Conservation (phyloP, 2,797 vertebrate genomes). For the Malacoctenus gilli region DNA sequence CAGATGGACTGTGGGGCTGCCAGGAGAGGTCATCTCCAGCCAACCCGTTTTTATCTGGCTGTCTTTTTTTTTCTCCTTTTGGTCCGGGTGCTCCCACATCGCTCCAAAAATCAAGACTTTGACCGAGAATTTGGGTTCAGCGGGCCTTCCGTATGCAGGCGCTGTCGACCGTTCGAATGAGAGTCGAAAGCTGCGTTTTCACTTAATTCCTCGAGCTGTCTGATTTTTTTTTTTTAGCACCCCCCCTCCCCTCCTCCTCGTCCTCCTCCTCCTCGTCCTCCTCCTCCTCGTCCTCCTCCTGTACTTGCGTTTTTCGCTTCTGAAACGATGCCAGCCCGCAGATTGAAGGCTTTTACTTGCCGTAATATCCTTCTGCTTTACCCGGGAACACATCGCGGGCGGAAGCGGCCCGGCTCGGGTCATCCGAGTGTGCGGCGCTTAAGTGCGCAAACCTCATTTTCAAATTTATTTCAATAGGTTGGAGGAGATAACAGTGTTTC, state of each 20-base stretch:
- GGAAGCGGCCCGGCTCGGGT: constrained; percentile 63
- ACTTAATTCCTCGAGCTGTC: too few relatives aligned
- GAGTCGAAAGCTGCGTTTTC: too few relatives aligned
- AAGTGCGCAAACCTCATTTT: constrained; percentile 82
- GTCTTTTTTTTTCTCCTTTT: constrained; percentile 33
- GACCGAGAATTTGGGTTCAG: too few relatives aligned
- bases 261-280: too few relatives aligned
- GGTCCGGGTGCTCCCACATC: too few relatives aligned
- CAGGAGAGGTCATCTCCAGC: constrained; percentile 56
- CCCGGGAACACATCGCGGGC: constrained; percentile 55
- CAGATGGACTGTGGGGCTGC: constrained; percentile 52
- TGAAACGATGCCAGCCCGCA: constrained; percentile 36
- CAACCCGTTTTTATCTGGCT: constrained; percentile 39
- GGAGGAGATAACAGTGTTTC: constrained; percentile 82
- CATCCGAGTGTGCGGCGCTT: constrained; percentile 72
- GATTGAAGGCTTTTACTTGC: constrained; percentile 63
- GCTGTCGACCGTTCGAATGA: too few relatives aligned
- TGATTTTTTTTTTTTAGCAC: too few relatives aligned
- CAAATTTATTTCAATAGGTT: constrained; percentile 81
- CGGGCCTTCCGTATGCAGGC: too few relatives aligned
- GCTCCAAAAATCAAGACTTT: constrained; percentile 25
- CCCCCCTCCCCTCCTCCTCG: too few relatives aligned
- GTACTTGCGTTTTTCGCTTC: constrained; percentile 52
- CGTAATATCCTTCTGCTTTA: constrained; percentile 52
- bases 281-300: too few relatives aligned